Conservation (phyloP, 2,888 invertebrate genomes). For the Oscheius sp. region DNA sequence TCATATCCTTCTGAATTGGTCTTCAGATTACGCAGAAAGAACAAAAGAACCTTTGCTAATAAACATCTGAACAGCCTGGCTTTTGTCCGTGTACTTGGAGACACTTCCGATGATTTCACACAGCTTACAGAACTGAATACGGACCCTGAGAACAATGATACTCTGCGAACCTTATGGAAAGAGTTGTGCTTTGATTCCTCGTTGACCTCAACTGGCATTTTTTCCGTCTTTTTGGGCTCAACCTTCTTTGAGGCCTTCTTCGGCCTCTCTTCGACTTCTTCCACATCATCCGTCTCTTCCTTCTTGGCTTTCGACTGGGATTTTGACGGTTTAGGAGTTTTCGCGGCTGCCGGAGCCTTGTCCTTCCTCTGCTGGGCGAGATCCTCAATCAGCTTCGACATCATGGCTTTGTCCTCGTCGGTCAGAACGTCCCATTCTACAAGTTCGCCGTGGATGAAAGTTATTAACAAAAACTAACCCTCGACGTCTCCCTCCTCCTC, state of each 20-base stretch:
- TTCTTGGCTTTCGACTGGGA: neutral
- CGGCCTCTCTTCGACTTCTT: conserved; percentile 1
- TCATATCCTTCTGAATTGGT: conserved; percentile 46
- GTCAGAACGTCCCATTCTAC: conserved; percentile 40
- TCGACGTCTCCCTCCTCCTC: conserved; percentile 84
- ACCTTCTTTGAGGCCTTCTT: conserved; percentile 32
- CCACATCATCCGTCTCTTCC: neutral
- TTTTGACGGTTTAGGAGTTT: conserved; percentile 43
- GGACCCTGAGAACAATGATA: neutral
- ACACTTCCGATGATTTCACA: conserved; percentile 53
- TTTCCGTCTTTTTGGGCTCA: conserved; percentile 37
- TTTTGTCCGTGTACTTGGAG: conserved; percentile 51
- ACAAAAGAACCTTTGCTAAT: conserved; percentile 45
- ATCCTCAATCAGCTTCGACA: conserved; percentile 55
- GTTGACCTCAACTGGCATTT: conserved; percentile 24
- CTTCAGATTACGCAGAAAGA: neutral
- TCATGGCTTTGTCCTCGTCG: conserved; percentile 46
- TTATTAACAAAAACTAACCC: conserved; percentile 33
- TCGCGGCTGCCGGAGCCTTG: conserved; percentile 36
- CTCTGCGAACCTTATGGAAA: conserved; percentile 44
- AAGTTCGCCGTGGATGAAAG: neutral
- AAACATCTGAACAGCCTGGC: conserved; percentile 41
- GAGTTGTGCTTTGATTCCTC: conserved; percentile 52
- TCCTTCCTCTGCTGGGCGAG: conserved; percentile 43
- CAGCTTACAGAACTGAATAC: conserved; percentile 54